Evolutionary conservation across 2,888 invertebrate genomes (phyloP).

Genomic region (Nipponacmea schrenckii): DNA sequence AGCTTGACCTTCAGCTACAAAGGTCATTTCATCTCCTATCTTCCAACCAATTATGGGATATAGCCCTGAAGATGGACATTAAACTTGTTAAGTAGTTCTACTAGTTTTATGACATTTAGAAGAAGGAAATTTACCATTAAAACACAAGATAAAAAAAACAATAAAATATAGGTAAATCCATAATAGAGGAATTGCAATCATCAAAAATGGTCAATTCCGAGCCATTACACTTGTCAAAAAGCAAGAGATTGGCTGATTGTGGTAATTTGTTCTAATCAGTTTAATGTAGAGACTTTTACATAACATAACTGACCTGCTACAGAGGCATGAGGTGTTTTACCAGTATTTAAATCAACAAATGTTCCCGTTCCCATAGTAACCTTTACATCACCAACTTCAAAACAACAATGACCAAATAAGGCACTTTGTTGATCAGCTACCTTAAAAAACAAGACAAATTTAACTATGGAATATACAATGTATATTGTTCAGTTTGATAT

Average conservation of each 20-base stretch:
- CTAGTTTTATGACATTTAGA: too few relatives aligned
- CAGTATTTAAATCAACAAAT: constrained; percentile 63
- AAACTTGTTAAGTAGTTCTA: background rate
- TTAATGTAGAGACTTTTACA: too few relatives aligned
- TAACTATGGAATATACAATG: too few relatives aligned
- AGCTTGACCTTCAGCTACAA: constrained; percentile 85
- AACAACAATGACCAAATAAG: constrained; percentile 89
- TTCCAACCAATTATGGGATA: constrained; percentile 94
- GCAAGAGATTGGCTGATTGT: too few relatives aligned
- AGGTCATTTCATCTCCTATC: constrained; percentile 72
- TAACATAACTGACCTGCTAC: constrained; percentile 73
- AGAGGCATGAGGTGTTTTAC: constrained; percentile 78
- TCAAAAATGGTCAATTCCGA: too few relatives aligned
- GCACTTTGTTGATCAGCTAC: constrained; percentile 96
- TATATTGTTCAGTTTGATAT: background rate
- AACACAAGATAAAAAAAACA: too few relatives aligned
- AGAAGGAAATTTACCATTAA: too few relatives aligned
- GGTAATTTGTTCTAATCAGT: too few relatives aligned
- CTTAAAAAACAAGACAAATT: constrained; percentile 36
- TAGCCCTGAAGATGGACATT: constrained; percentile 72
- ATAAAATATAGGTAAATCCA: too few relatives aligned
- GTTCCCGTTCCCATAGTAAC: constrained; percentile 80
- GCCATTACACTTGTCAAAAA: too few relatives aligned
- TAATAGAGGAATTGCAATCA: too few relatives aligned
- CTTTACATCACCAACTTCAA: constrained; percentile 88